These are phyloP conservation scores for Dipus sagitta DNA, from an alignment of 2,797 vertebrate genomes.

Conservation along the genomic window DNA sequence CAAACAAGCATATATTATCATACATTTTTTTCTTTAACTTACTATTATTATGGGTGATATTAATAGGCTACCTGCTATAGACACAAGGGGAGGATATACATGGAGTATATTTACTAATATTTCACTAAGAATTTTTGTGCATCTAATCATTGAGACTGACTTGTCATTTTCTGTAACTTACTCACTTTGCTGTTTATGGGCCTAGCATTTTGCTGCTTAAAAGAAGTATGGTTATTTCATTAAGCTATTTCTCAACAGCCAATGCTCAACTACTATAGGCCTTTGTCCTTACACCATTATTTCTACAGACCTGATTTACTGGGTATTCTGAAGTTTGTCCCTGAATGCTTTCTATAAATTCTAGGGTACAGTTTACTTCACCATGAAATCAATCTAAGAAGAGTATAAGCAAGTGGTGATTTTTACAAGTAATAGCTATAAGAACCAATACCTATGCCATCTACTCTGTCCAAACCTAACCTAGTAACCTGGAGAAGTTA, in stretches of 20 bases:
- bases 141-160: background rate
- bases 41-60: background rate
- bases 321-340: background rate
- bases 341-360: slow-evolving; percentile 25
- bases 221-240: background rate
- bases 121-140: background rate
- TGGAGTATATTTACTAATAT: background rate
- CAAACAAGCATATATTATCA: background rate
- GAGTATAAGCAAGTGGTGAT: background rate
- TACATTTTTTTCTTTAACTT: background rate
- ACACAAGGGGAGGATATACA: background rate
- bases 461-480: background rate
- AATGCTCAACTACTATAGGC: background rate
- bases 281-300: background rate
- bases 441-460: background rate
- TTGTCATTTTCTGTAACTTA: slow-evolving; percentile 33
- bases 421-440: background rate
- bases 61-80: background rate
- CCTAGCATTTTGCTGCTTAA: slow-evolving; percentile 8
- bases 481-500: background rate
- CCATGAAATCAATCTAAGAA: background rate
- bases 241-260: background rate
- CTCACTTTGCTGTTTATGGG: slow-evolving; percentile 4
- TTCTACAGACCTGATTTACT: slow-evolving; percentile 14
- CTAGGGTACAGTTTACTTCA: background rate